Conservation (phyloP, 2,797 vertebrate genomes). For the Phrynocephalus guinanensis region DNA sequence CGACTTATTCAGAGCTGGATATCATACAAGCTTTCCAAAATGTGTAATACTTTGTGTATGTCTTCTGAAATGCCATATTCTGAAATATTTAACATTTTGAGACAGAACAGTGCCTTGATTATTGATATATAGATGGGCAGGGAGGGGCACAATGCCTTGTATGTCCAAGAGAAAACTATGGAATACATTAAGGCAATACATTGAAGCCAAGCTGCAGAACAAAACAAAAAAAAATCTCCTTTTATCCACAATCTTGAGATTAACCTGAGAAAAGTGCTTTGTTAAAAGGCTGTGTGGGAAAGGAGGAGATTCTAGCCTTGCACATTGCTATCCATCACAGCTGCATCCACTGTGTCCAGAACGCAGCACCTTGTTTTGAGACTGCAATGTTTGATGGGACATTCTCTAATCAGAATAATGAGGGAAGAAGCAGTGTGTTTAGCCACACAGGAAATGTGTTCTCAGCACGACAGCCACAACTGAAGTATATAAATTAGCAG, state of each 20-base stretch:
- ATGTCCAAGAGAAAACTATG: not conserved
- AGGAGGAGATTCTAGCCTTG: accelerated
- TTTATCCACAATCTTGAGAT: not conserved
- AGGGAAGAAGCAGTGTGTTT: not conserved
- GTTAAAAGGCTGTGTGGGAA: too few species aligned
- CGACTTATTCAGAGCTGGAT: not conserved
- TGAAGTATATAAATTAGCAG: too few species aligned
- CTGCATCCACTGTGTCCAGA: not conserved
- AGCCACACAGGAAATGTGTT: not conserved
- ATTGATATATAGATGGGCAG: not conserved
- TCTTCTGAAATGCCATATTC: not conserved
- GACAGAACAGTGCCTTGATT: not conserved
- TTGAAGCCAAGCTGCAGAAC: not conserved
- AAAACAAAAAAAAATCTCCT: not conserved
- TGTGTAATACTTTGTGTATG: too few species aligned
- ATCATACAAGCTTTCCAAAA: not conserved
- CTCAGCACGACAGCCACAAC: not conserved
- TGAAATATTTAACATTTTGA: not conserved
- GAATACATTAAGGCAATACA: not conserved
- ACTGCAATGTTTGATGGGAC: not conserved
- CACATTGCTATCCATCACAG: not conserved
- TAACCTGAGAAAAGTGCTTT: not conserved
- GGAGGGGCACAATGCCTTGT: not conserved
- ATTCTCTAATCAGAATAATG: not conserved
- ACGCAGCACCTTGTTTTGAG: not conserved